Evolutionary conservation across 2,888 invertebrate species (phyloP).

Genomic region (Cactoblastis cactorum): DNA sequence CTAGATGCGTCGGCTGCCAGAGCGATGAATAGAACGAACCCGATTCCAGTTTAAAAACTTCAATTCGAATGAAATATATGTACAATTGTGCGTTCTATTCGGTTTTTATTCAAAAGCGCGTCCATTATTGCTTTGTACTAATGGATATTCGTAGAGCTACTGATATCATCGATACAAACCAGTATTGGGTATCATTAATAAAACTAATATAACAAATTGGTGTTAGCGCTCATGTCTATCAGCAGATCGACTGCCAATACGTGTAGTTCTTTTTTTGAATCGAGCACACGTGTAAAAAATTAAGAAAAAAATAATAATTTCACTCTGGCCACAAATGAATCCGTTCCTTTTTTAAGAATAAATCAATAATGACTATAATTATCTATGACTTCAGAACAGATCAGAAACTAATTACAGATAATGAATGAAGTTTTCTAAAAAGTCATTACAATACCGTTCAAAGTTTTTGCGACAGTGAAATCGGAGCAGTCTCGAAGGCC

Average conservation of each 20-base stretch:
- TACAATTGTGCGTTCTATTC: not conserved
- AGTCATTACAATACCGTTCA: conserved; percentile 17
- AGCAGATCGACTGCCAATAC: not conserved
- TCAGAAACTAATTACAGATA: conserved; percentile 19
- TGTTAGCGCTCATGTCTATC: not conserved
- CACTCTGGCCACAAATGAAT: not conserved
- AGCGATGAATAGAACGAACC: not conserved
- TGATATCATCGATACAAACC: conserved; percentile 13
- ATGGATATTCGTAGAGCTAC: conserved; percentile 3
- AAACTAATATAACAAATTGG: conserved; percentile 12
- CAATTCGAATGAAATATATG: conserved; percentile 1
- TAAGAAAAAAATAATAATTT: not conserved
- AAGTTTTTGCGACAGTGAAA: conserved; percentile 21
- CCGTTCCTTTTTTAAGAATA: not conserved
- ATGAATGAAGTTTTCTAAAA: conserved; percentile 19
- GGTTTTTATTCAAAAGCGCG: conserved; percentile 2
- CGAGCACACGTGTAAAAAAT: not conserved
- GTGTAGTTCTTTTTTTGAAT: not conserved
- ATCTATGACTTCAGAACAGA: conserved; percentile 3
- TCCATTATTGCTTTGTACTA: conserved; percentile 1
- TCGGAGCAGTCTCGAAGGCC: conserved; percentile 17
- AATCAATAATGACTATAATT: not conserved
- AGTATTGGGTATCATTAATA: conserved; percentile 13
- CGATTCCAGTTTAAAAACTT: not conserved
- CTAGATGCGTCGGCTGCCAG: not conserved